phyloP scores from a whole-genome alignment of 2,888 invertebrate genomes.

The Aphodius granarius region DNA sequence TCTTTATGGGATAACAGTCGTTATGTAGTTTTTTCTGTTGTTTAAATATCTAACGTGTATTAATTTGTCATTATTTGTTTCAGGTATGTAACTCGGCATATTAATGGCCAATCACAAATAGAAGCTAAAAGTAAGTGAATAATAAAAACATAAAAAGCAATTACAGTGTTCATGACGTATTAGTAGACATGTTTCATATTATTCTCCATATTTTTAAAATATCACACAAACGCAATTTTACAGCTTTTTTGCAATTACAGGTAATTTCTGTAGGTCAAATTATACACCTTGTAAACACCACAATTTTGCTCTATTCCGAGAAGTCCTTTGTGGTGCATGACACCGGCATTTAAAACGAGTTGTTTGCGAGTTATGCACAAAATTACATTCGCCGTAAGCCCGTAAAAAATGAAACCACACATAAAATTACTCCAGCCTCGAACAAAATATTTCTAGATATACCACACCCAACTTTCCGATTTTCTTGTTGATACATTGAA shows the following conservation, averaged over 20 bases:
- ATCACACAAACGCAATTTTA: no score
- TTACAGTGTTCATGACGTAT: neutral
- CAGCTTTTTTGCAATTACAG: neutral
- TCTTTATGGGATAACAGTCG: no score
- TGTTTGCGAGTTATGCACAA: neutral
- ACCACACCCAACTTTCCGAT: no score
- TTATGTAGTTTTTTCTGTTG: no score
- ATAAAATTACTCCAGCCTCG: no score
- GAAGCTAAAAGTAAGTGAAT: neutral
- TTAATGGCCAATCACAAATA: neutral
- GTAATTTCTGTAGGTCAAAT: neutral
- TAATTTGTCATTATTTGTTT: neutral
- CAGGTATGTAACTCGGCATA: neutral
- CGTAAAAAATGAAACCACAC: no score
- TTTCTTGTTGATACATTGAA: no score
- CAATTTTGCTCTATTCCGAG: neutral
- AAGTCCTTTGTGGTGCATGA: neutral
- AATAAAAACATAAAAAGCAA: neutral
- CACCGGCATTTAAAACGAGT: neutral
- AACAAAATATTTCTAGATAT: no score
- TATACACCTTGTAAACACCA: neutral
- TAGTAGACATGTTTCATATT: no score
- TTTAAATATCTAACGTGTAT: no score
- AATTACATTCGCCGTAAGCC: neutral
- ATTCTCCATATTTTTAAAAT: no score